phyloP scores from a whole-genome alignment of 2,797 vertebrate species.

The Podarcis lilfordi region DNA sequence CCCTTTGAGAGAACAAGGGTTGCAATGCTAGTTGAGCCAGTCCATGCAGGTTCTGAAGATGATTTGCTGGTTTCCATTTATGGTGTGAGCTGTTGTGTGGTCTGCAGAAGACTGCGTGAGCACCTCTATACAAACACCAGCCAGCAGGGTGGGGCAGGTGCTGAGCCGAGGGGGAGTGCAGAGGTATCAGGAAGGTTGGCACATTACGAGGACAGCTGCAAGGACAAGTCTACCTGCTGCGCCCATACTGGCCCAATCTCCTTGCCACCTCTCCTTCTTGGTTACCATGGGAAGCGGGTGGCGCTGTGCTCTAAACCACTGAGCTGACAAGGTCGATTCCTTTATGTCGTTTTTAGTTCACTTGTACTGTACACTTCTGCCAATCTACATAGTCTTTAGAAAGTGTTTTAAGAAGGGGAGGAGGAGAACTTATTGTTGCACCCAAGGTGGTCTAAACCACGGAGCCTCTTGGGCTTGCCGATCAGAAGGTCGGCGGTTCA shows the following conservation, averaged over 20 bases:
- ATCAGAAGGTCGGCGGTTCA: too few species aligned
- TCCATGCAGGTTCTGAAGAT: background rate
- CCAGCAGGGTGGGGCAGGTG: too few species aligned
- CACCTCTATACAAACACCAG: background rate
- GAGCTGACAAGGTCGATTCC: constrained; percentile 58
- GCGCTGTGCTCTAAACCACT: background rate
- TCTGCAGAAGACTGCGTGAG: background rate
- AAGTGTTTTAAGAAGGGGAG: background rate
- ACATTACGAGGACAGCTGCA: too few species aligned
- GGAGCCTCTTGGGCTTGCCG: too few species aligned
- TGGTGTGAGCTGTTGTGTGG: background rate
- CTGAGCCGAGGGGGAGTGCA: too few species aligned
- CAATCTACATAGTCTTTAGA: constrained; percentile 5
- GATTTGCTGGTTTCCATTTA: background rate
- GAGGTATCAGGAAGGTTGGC: too few species aligned
- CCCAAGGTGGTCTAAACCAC: too few species aligned
- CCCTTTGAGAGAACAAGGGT: background rate
- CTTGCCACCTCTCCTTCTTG: too few species aligned
- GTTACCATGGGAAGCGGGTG: too few species aligned
- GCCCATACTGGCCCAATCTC: too few species aligned
- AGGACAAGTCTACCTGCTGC: too few species aligned
- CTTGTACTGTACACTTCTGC: background rate
- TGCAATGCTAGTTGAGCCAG: background rate
- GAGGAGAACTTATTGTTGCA: background rate
- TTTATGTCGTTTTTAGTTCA: background rate